Percentiles rank a stretch among this genome's conserved stretches.
These are phyloP conservation scores for Spialia ferax DNA, from an alignment of 2,888 invertebrate species.

Conservation along the genomic window DNA sequence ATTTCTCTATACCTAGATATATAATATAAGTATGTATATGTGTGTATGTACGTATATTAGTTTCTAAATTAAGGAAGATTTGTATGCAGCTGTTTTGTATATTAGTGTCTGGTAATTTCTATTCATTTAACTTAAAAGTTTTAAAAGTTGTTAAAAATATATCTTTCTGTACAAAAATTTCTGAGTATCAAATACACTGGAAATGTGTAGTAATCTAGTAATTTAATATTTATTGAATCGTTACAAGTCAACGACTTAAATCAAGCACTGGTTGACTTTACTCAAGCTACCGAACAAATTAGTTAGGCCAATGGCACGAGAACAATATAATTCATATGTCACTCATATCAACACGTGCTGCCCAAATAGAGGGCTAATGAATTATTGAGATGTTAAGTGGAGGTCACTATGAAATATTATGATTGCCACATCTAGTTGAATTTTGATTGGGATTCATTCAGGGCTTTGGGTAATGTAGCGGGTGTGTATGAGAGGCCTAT, in stretches of 20 bases:
- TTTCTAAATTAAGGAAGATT: too few relatives aligned
- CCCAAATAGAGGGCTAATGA: constrained; percentile 62
- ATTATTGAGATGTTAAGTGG: constrained; percentile 59
- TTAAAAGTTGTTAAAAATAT: too few relatives aligned
- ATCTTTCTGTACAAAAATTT: too few relatives aligned
- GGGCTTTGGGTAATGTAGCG: background rate
- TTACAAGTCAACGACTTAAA: background rate
- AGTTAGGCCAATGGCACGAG: constrained; percentile 48
- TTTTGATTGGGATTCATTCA: background rate
- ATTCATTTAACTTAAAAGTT: too few relatives aligned
- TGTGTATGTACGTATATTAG: too few relatives aligned
- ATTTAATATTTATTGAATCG: background rate
- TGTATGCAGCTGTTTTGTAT: too few relatives aligned
- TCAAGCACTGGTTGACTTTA: background rate
- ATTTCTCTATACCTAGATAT: background rate
- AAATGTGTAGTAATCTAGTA: background rate
- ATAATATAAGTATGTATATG: too few relatives aligned
- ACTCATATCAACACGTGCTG: constrained; percentile 62
- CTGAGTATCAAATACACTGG: background rate
- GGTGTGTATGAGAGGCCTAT: too few relatives aligned
- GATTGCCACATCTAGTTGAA: constrained; percentile 14
- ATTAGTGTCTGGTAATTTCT: too few relatives aligned
- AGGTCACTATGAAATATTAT: constrained; percentile 37
- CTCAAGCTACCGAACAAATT: constrained; percentile 41
- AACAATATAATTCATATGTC: constrained; percentile 64